A percentile compares a stretch with the other conserved stretches of the same genome.
Evolutionary conservation across 1,140 invertebrate genomes (phyloP).

Genomic region (Chironomus tepperi): DNA sequence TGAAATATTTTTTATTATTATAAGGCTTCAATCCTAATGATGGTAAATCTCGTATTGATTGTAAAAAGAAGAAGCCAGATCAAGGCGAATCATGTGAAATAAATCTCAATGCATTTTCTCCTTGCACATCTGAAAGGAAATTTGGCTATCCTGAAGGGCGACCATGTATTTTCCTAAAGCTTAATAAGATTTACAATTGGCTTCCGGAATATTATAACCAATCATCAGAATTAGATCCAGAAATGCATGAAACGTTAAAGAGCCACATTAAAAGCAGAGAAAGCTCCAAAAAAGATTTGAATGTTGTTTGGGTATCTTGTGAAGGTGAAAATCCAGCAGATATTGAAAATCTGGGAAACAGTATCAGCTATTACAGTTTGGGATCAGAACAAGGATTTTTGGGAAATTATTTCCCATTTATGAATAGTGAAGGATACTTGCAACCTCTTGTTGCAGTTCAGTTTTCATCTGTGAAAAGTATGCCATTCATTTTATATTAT

Average conservation of each 20-base stretch:
- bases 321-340: conserved; percentile 67
- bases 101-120: conserved; percentile 31
- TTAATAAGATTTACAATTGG: conserved; percentile 84
- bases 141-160: conserved; percentile 70
- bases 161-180: conserved; percentile 74
- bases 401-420: conserved; percentile 32
- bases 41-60: conserved; percentile 34
- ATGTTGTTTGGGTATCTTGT: conserved; percentile 66
- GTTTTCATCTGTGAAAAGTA: conserved; percentile 52
- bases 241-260: conserved; percentile 67
- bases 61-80: conserved; percentile 32
- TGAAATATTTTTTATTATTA: too few relatives aligned
- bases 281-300: conserved; percentile 36
- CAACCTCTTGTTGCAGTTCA: conserved; percentile 36
- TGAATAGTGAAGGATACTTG: conserved; percentile 30
- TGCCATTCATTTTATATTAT: too few relatives aligned
- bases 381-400: conserved; percentile 39
- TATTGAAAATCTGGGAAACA: conserved; percentile 56
- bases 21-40: background rate
- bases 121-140: conserved; percentile 54
- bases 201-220: conserved; percentile 63
- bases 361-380: conserved; percentile 55
- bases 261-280: conserved; percentile 49
- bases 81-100: conserved; percentile 35
- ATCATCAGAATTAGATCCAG: conserved; percentile 52